Base-by-base conservation (phyloP, 2,797 vertebrate genomes). In the Pempheris klunzingeri region DNA sequence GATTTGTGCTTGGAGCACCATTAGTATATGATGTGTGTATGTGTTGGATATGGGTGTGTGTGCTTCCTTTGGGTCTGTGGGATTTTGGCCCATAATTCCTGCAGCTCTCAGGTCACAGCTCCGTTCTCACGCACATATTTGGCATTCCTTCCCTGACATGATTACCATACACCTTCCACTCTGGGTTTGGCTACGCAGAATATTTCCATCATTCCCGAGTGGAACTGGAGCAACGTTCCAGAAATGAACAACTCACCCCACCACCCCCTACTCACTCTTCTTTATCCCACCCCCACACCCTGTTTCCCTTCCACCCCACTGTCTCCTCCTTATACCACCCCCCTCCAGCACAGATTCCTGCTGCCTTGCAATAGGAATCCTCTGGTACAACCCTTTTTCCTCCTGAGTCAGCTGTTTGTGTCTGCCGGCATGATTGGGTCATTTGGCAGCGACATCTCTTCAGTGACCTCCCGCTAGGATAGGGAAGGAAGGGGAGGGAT, bases 111-210 rank as follows among this genome's bases (percentile, higher is more conserved):
- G 95, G 95, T 95, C 95, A 95, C 92, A 86, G 92, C 92, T 93
- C 82, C 61, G 92, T 95, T 96, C 95, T 95, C 95, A 95, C 93
- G 92, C 94, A 95, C 94, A 95, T 95, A 92, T 95, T 94, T 95
- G 90, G 91, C 93, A 96, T 95, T 95, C 94, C 93, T 95, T 95
- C 94, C 93, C 88, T 89, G 87, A 94, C 93, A 91, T 93, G 93
- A 94, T 94, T 92, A 94, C 94, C 94, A 94, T 94, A 94, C 94
- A 96, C 95, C 94, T 96, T 95, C 94, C 92, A 94, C 89, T 92
- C 92, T 91, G 95, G 94, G 90, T 95, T 95, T 95, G 93, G 93
- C 94, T 92, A 85, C 78, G 66, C 69, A 11, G 87, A 94, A 94
- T 95, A 93, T 95, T 96, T 95, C 95, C 95, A 95, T 94, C 93